Conservation (phyloP, 2,888 invertebrate species). For the Dasypolia templi region DNA sequence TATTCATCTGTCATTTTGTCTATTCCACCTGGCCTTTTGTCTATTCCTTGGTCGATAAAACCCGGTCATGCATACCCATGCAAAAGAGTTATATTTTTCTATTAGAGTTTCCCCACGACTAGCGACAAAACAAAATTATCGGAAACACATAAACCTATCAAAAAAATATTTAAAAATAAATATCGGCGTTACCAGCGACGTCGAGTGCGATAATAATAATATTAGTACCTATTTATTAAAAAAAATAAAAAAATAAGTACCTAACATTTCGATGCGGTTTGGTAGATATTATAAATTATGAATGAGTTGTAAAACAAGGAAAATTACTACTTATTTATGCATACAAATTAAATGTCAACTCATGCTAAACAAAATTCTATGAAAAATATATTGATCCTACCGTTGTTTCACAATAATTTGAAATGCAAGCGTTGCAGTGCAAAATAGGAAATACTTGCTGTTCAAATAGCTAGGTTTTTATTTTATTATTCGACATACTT, state of each 20-base stretch:
- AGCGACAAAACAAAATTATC: slow-evolving; percentile 4
- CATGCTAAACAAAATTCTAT: background rate
- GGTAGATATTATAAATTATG: background rate
- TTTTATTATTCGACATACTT: background rate
- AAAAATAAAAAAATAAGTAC: slow-evolving; percentile 4
- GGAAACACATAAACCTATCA: background rate
- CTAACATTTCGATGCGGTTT: background rate
- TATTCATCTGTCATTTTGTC: too few relatives aligned
- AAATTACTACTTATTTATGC: background rate
- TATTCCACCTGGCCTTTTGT: too few relatives aligned
- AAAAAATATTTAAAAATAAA: slow-evolving; percentile 6
- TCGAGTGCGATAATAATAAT: background rate
- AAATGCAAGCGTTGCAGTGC: background rate
- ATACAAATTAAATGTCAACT: background rate
- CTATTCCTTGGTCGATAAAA: too few relatives aligned
- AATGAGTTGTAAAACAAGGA: slow-evolving; percentile 20
- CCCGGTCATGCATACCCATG: too few relatives aligned
- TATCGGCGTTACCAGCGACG: background rate
- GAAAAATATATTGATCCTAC: background rate
- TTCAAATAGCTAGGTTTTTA: too few relatives aligned
- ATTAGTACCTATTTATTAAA: background rate
- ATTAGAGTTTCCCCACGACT: background rate
- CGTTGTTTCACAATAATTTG: background rate
- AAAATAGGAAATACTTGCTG: background rate
- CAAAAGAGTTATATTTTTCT: too few relatives aligned